Evolutionary conservation across 2,888 invertebrate species (phyloP).

Genomic region (Danaus chrysippus): DNA sequence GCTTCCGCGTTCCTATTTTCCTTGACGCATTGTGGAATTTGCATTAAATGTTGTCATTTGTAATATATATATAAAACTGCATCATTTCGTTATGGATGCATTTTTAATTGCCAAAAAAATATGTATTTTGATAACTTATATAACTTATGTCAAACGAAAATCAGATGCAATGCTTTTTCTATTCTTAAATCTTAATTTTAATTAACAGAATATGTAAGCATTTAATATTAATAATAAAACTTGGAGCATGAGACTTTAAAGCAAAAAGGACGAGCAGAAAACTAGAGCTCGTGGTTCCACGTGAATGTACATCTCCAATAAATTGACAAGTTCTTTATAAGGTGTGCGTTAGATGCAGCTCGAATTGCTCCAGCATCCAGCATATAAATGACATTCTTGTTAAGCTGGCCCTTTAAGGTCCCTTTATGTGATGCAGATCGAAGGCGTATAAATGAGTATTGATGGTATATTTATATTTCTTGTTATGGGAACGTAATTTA

Average conservation of each 20-base stretch:
- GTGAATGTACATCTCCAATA: constrained; percentile 63
- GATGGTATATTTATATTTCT: too few relatives aligned
- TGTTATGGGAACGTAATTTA: too few relatives aligned
- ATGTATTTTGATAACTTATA: too few relatives aligned
- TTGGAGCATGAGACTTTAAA: too few relatives aligned
- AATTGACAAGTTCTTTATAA: constrained; percentile 71
- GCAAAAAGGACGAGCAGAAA: background rate
- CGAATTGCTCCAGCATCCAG: constrained; percentile 50
- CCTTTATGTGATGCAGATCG: background rate
- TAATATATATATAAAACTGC: too few relatives aligned
- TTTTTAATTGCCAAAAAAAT: too few relatives aligned
- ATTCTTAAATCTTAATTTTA: background rate
- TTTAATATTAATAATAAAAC: too few relatives aligned
- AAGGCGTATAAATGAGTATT: too few relatives aligned
- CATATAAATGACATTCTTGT: constrained; percentile 28
- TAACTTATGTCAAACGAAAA: too few relatives aligned
- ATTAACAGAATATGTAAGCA: background rate
- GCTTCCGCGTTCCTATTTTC: background rate
- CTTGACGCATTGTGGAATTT: too few relatives aligned
- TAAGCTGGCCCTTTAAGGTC: background rate
- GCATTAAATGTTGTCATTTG: too few relatives aligned
- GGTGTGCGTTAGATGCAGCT: constrained; percentile 55
- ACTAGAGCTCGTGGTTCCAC: constrained; percentile 37
- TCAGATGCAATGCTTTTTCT: background rate
- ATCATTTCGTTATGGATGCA: too few relatives aligned